Evolutionary conservation across 2,888 invertebrate species (phyloP).

Genomic region (Chrysolina oricalcia): DNA sequence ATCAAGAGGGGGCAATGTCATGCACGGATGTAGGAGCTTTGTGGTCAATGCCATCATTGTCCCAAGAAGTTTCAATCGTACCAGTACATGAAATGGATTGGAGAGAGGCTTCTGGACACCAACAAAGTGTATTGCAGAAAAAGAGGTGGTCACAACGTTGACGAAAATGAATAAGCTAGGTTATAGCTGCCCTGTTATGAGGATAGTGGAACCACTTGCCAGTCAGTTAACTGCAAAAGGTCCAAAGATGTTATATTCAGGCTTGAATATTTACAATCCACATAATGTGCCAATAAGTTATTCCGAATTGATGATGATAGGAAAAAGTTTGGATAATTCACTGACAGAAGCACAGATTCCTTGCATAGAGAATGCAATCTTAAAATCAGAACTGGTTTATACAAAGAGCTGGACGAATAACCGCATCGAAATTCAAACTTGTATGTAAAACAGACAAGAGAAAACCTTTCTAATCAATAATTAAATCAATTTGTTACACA

Average conservation of each 20-base stretch:
- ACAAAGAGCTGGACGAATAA: constrained; percentile 34
- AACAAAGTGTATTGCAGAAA: neutral
- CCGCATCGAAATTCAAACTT: constrained; percentile 32
- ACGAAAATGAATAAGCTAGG: neutral
- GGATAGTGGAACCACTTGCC: constrained; percentile 19
- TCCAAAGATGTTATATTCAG: neutral
- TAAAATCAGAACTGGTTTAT: constrained; percentile 5
- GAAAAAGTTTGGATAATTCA: constrained; percentile 19
- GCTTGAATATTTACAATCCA: neutral
- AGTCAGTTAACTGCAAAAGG: neutral
- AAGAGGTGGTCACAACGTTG: neutral
- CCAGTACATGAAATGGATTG: too few species aligned
- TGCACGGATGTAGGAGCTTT: too few species aligned
- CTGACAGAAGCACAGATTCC: neutral
- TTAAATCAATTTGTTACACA: constrained; percentile 19
- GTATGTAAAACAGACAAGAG: constrained; percentile 29
- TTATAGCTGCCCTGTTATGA: constrained; percentile 5
- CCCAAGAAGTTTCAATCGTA: neutral
- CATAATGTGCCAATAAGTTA: constrained; percentile 4
- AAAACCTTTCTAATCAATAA: constrained; percentile 2
- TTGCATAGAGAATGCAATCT: constrained; percentile 31
- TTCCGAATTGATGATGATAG: neutral
- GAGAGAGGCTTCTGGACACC: neutral
- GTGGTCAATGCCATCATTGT: neutral
- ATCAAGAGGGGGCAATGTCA: too few species aligned